These are phyloP conservation scores for Ciona savignyi DNA, from an alignment of 23 tunicate species.

Conservation along the genomic window DNA sequence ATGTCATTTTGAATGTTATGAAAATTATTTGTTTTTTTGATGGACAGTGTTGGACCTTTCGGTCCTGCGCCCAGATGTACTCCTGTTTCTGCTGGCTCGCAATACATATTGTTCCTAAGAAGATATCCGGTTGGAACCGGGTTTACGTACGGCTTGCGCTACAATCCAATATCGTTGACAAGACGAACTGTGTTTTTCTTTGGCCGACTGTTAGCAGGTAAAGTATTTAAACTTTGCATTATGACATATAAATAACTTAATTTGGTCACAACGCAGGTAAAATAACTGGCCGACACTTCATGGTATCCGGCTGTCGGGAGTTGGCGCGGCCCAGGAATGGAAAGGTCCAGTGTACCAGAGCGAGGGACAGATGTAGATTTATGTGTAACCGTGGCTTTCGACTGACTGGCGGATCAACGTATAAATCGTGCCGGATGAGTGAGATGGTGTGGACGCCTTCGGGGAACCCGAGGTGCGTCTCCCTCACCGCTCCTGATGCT, in stretches of 20 bases:
- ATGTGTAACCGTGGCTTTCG: slow-evolving; percentile 15
- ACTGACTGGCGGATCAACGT: slow-evolving; percentile 5
- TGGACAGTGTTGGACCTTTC: slow-evolving; percentile 11
- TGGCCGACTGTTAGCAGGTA: slow-evolving; percentile 5
- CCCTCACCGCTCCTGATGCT: neutral
- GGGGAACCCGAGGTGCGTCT: neutral
- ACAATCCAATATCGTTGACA: slow-evolving; percentile 17
- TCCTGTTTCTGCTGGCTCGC: slow-evolving; percentile 1
- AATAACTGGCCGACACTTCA: slow-evolving; percentile 9
- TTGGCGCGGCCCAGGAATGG: slow-evolving; percentile 14
- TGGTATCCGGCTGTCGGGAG: slow-evolving; percentile 21
- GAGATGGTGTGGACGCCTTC: slow-evolving; percentile 10
- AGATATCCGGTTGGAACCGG: neutral
- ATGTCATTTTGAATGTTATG: no score
- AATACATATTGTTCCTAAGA: slow-evolving; percentile 13
- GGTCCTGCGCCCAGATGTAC: slow-evolving; percentile 15
- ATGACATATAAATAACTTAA: neutral
- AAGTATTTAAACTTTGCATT: no score
- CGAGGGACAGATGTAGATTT: slow-evolving; percentile 13
- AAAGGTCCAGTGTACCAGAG: slow-evolving; percentile 15
- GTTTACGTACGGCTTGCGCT: slow-evolving; percentile 1
- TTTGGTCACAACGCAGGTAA: neutral
- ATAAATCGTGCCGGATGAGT: slow-evolving; percentile 14
- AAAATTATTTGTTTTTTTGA: no score
- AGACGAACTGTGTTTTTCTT: slow-evolving; percentile 6